Percentiles rank a stretch among this genome's conserved stretches.
Evolutionary conservation across 30 jellyfish, hydroid and myxozoan species (phyloP).

Genomic region (Aurelia sp.): DNA sequence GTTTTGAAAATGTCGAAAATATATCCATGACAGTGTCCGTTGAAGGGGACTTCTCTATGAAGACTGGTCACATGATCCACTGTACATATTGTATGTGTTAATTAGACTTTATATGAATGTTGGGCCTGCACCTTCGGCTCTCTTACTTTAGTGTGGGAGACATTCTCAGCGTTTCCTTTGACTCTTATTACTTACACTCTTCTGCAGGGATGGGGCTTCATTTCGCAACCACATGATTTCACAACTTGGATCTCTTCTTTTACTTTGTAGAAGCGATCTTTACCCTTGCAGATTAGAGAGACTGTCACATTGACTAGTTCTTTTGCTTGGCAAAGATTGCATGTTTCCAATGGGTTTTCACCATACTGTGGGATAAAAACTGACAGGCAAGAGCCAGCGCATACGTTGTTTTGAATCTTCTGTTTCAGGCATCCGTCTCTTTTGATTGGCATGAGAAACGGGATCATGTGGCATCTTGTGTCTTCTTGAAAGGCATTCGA

Average conservation of each 20-base stretch:
- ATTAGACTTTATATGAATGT: neutral
- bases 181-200: neutral
- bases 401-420: constrained; percentile 13
- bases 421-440: constrained; percentile 42
- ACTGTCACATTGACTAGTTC: constrained; percentile 3
- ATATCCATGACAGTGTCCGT: no score
- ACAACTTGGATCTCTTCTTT: constrained; percentile 28
- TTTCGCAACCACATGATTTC: constrained; percentile 49
- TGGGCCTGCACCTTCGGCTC: neutral
- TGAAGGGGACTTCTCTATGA: no score
- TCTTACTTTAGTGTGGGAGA: no score
- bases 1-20: no score
- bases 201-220: constrained; percentile 24
- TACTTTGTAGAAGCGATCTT: neutral
- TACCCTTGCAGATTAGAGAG: constrained; percentile 11
- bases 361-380: constrained; percentile 43
- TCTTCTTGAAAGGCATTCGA: constrained; percentile 1
- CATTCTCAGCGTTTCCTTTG: no score
- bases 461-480: constrained; percentile 30
- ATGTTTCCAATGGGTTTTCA: constrained; percentile 11
- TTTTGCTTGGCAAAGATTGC: constrained; percentile 53
- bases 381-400: constrained; percentile 54
- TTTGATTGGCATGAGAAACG: constrained; percentile 30
- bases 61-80: neutral
- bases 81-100: neutral